Conservation (phyloP, 2,888 invertebrate species). For the Eupithecia dodoneata region DNA sequence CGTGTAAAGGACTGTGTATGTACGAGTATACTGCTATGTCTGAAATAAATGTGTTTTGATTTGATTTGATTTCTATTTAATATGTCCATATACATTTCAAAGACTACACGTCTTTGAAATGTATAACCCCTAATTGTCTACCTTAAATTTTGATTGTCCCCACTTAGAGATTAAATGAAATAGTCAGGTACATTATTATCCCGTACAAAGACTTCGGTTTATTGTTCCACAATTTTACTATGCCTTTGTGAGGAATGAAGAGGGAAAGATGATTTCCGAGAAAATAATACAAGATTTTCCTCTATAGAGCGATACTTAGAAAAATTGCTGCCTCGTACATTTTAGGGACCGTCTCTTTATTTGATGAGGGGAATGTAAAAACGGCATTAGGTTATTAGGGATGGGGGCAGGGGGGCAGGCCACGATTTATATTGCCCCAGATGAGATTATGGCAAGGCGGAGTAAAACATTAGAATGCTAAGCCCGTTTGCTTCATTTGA, state of each 20-base stretch:
- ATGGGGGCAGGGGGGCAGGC: constrained; percentile 40
- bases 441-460: constrained; percentile 65
- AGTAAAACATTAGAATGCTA: constrained; percentile 61
- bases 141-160: constrained; percentile 62
- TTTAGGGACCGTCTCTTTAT: constrained; percentile 68
- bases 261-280: constrained; percentile 59
- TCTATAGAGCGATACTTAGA: constrained; percentile 57
- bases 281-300: constrained; percentile 69
- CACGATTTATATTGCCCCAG: constrained; percentile 68
- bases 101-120: too few species aligned
- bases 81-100: constrained; percentile 15
- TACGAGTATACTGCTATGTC: too few species aligned
- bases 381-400: constrained; percentile 64
- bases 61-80: background rate
- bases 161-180: constrained; percentile 51
- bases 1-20: too few species aligned
- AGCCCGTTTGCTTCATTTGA: constrained; percentile 48
- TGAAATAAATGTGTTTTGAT: too few species aligned
- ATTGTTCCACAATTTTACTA: constrained; percentile 56
- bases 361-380: constrained; percentile 74
- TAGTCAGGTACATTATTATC: constrained; percentile 53
- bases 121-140: constrained; percentile 45
- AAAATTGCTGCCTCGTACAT: constrained; percentile 68
- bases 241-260: constrained; percentile 55
- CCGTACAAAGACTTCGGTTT: constrained; percentile 61